A percentile compares a stretch with the other conserved stretches of the same genome.
These are phyloP conservation scores for Strigamia crassipes DNA, from an alignment of 2,888 invertebrate species.

Conservation along the genomic window DNA sequence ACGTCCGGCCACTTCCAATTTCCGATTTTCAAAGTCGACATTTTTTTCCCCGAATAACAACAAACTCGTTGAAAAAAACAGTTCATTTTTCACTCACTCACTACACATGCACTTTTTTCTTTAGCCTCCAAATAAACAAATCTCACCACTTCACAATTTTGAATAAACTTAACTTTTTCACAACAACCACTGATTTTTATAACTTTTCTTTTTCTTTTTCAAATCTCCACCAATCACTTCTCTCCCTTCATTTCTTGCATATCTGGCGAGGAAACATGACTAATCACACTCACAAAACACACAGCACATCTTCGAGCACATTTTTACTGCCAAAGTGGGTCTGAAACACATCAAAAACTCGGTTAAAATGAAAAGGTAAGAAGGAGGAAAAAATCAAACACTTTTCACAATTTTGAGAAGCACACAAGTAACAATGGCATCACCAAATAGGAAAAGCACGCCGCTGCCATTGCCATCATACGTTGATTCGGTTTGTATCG, in stretches of 20 bases:
- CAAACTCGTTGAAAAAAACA: not conserved
- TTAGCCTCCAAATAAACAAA: not conserved
- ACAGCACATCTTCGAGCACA: slow-evolving; percentile 37
- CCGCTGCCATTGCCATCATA: not conserved
- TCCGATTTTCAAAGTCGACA: not conserved
- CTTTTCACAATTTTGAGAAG: slow-evolving; percentile 24
- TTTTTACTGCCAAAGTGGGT: slow-evolving; percentile 31
- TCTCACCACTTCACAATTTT: slow-evolving; percentile 8
- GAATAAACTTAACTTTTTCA: slow-evolving; percentile 8
- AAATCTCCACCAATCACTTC: not conserved
- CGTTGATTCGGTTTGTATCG: not conserved
- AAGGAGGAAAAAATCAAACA: slow-evolving; percentile 3
- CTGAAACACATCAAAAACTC: slow-evolving; percentile 29
- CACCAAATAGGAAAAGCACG: not conserved
- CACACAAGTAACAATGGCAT: slow-evolving; percentile 4
- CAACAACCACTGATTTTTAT: not conserved
- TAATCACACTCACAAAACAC: slow-evolving; percentile 28
- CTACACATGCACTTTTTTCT: slow-evolving; percentile 21
- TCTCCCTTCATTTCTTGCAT: slow-evolving; percentile 11
- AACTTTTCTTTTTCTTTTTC: no score
- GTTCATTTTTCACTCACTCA: slow-evolving; percentile 34
- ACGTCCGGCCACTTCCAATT: not conserved
- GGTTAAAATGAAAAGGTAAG: slow-evolving; percentile 19
- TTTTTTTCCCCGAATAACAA: not conserved
- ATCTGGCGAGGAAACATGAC: slow-evolving; percentile 37